A percentile compares a stretch with the other conserved stretches of the same genome.
Conservation (phyloP, 2,797 vertebrate genomes). For the Orientallactaga sibirica region DNA sequence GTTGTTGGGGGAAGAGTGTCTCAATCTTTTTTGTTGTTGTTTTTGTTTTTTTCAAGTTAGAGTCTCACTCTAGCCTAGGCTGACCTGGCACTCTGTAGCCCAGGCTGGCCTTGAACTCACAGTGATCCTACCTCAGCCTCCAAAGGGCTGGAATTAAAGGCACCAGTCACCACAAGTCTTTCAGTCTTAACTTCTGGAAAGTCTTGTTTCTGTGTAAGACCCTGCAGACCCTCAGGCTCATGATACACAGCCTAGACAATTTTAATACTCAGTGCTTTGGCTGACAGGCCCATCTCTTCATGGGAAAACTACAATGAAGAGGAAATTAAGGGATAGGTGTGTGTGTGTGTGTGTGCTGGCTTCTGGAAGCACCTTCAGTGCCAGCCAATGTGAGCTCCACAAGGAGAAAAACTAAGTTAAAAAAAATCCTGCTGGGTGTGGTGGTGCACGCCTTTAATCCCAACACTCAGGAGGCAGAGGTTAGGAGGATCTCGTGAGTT, state of each 20-base stretch:
- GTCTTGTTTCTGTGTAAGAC: background rate
- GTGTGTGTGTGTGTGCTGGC: background rate
- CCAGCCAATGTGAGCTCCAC: background rate
- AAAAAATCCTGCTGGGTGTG: background rate
- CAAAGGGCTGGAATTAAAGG: no score
- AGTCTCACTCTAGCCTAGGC: no score
- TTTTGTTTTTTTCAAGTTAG: no score
- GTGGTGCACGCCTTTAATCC: no score
- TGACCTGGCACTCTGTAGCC: no score
- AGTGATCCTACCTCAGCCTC: no score
- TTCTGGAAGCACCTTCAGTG: background rate
- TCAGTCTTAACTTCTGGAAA: constrained; percentile 30
- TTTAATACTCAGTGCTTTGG: background rate
- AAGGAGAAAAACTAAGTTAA: background rate
- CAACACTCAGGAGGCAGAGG: no score
- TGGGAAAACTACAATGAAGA: background rate
- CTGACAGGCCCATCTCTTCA: background rate
- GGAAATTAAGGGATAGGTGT: constrained; percentile 3
- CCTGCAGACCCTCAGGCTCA: background rate
- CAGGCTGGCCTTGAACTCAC: no score
- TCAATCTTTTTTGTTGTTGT: no score
- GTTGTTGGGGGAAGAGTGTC: background rate
- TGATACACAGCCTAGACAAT: constrained; percentile 11
- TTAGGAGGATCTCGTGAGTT: no score
- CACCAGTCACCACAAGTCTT: background rate